phyloP scores from a whole-genome alignment of 2,797 vertebrate genomes.

The Darevskia nairensis region DNA sequence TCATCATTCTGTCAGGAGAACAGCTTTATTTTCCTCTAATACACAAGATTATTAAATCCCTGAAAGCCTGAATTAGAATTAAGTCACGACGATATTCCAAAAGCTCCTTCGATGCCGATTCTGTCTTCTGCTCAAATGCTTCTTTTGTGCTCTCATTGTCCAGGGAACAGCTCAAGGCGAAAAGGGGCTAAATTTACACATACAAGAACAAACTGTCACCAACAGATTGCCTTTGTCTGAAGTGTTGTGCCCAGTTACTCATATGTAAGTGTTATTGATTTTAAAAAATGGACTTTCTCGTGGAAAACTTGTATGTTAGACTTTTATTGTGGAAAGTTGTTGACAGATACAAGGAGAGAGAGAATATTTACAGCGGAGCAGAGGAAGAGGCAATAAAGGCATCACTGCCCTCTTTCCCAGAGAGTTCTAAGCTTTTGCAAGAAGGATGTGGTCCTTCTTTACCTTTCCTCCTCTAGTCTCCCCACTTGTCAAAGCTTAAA shows the following conservation, averaged over 20 bases:
- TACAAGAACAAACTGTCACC: background rate
- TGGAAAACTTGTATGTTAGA: background rate
- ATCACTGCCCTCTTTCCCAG: background rate
- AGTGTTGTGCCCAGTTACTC: background rate
- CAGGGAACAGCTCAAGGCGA: background rate
- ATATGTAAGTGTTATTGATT: background rate
- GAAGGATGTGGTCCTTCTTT: background rate
- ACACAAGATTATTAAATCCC: background rate
- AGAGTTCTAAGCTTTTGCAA: background rate
- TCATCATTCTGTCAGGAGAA: background rate
- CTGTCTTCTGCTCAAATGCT: background rate
- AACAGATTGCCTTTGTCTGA: background rate
- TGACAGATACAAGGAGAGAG: background rate
- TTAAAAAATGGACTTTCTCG: background rate
- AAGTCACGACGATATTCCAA: background rate
- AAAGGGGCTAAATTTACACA: background rate
- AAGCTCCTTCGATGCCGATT: background rate
- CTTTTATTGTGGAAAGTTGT: background rate
- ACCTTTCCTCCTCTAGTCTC: background rate
- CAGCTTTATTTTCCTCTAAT: background rate
- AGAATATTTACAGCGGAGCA: background rate
- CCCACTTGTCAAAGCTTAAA: no score
- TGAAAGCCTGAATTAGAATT: background rate
- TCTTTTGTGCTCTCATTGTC: background rate
- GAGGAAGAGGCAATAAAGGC: background rate